Conservation (phyloP, 37 sponge, comb jelly and placozoan species). For the Eunapius fragilis region DNA sequence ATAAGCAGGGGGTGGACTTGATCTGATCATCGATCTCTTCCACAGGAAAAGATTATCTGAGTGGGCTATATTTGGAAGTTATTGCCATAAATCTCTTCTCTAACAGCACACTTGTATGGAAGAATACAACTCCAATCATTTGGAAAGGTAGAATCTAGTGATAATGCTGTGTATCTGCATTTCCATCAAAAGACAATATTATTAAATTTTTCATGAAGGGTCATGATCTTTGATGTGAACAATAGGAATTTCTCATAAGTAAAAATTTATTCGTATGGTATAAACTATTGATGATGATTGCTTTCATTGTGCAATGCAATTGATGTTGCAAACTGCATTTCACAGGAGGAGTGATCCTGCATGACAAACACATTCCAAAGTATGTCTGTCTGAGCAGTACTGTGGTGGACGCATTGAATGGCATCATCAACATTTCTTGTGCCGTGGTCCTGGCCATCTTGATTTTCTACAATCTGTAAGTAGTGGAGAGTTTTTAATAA, state of each 20-base stretch:
- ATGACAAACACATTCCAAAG: slow-evolving; percentile 9
- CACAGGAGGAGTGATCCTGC: slow-evolving; percentile 3
- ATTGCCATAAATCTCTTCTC: background rate
- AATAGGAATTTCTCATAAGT: too few species aligned
- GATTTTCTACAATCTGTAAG: too few species aligned
- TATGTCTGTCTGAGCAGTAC: background rate
- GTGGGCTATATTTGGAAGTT: background rate
- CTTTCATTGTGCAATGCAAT: background rate
- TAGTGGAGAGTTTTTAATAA: too few species aligned
- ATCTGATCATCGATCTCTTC: too few species aligned
- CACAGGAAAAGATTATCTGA: background rate
- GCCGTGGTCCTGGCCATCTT: slow-evolving; percentile 18
- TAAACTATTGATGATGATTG: background rate
- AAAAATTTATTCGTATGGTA: background rate
- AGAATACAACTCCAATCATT: background rate
- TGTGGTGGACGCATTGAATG: background rate
- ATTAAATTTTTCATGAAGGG: too few species aligned
- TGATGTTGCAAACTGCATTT: background rate
- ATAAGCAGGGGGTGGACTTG: too few species aligned
- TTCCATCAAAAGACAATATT: too few species aligned
- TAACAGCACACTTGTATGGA: background rate
- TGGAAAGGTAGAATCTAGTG: background rate
- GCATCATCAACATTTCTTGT: background rate
- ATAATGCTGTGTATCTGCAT: too few species aligned
- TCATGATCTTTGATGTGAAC: too few species aligned